Evolutionary conservation across 2,888 invertebrate species (phyloP), one percentile per base, ranked within the genome.

Genomic region (Odontothrips loti): DNA sequence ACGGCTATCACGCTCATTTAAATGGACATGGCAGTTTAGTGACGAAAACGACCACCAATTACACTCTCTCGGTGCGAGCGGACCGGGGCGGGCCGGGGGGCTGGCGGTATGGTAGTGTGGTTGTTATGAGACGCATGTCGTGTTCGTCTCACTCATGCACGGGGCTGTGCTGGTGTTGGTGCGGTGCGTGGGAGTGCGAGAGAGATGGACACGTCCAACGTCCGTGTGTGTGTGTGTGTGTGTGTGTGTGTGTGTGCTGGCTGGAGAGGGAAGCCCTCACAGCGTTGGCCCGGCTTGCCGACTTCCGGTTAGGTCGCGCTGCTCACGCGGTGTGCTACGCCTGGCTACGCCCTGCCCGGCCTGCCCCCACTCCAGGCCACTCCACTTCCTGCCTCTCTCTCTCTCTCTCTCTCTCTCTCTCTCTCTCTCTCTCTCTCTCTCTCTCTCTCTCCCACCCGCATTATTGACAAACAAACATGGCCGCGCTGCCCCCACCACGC

Each of bases 381-480:
- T 15, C 58, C 17, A 11, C 58, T 15, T 15, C 17, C 20, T 15
- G 17, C 58, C 0, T 20, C 17, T 6, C 15, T 11, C 58, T 15
- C 58, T 15, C 20, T 15, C 58, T 0, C 58, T 15, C 58, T 15
- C 4, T 20, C 58, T 4, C 58, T 17, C 58, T 51, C 20, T 20
- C 51, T 51, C 51, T 20, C 51, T 20, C 3, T 43, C 34, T 43
- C 34, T 43, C 3, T 43, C 34, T 12, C 51, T 20, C 51, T 20
- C 68, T 8, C 68, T 11, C 23, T 23, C 68, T 12, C 68, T 6
- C 23, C 68, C 23, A 12, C 68, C 68, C 68, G 68, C 68, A 75
- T 75, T 75, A 75, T 75, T 75, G 68, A 75, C 68, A 75, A 75
- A 75, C 68, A 75, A 75, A 75, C 27, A 75, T 75, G 68, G 68